Base-by-base conservation (phyloP, 2,797 vertebrate genomes). In the Platalea minor region DNA sequence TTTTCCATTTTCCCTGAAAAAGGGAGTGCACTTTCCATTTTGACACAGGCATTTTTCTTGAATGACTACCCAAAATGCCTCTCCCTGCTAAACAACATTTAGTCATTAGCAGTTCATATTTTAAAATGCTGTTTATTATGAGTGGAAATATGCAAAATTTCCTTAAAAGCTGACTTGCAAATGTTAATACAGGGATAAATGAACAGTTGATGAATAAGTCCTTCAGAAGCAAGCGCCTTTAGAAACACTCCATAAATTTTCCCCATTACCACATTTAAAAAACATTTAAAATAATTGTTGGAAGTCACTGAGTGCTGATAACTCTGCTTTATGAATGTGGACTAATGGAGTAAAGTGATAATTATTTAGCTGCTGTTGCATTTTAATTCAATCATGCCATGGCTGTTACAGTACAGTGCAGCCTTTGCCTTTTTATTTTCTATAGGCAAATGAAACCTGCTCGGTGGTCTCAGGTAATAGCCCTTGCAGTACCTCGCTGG, bases 151-250 rank as follows among this genome's bases (percentile, higher is more conserved):
- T 33, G 46, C 61, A 78, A 93, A 87, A 60, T 74, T 88, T 96
- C 61, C 89, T 96, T 91, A 74, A 96, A 95, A 96, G 92, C 94
- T 95, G 88, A 89, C 79, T 93, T 67, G 94, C 94, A 89, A 95
- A 96, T 97, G 73, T 70, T 93, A 87, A 74, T 88, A 91, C 69
- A 90, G 82, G 93, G 92, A 96, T 96, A 96, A 97, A 97, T 95
- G 94, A 96, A 91, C 60, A 95, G 90, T 73, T 97, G 95, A 97
- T 97, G 96, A 97, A 93, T 96, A 97, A 96, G 91, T 95, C 43
- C 85, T 96, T 97, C 91, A 96, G 93, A 96, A 94, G 65, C 79
- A 96, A 93, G 91, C 63, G 64, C 75, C 60, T 97, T 46, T 89
- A 95, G 94, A 95, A 95, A 95, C 92, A 96, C 76, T 95, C 85